Evolutionary conservation across 2,113 vertebrate species (phyloP).

Genomic region (Psettodes erumei): DNA sequence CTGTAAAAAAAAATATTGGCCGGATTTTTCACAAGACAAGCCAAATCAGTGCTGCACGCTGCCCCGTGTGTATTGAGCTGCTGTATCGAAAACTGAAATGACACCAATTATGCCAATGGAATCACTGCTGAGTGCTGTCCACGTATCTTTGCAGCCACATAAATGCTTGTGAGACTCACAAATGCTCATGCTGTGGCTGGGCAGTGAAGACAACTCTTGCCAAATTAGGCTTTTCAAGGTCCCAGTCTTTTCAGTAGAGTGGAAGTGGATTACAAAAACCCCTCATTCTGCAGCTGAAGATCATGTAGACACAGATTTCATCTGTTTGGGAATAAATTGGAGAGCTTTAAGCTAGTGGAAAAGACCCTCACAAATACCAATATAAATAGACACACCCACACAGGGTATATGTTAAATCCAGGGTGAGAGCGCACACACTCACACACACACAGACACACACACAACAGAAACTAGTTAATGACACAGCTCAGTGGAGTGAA

Average conservation of each 20-base stretch:
- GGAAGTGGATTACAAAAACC: conserved; percentile 50
- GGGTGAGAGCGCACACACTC: conserved; percentile 1
- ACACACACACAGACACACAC: conserved; percentile 23
- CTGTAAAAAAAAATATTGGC: conserved; percentile 45
- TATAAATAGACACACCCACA: conserved; percentile 60
- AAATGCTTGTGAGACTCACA: conserved; percentile 27
- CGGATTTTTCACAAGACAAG: conserved; percentile 24
- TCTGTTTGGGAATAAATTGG: conserved; percentile 57
- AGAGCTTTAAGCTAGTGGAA: conserved; percentile 59
- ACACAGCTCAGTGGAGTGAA: conserved; percentile 70
- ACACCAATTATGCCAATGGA: conserved; percentile 62
- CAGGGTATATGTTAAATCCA: conserved; percentile 21
- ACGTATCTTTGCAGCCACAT: conserved; percentile 36
- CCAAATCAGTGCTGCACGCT: conserved; percentile 56
- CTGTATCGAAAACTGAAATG: conserved; percentile 36
- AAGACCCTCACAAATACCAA: conserved; percentile 55
- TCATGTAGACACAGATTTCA: conserved; percentile 27
- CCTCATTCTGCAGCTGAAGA: conserved; percentile 37
- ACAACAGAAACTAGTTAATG: conserved; percentile 64
- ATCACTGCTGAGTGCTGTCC: conserved; percentile 26
- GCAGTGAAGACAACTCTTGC: conserved; percentile 23
- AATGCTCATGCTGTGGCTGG: conserved; percentile 17
- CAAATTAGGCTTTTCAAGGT: conserved; percentile 47
- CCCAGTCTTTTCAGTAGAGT: conserved; percentile 23
- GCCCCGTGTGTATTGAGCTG: conserved; percentile 36